A percentile compares a stretch with the other conserved stretches of the same genome.
Evolutionary conservation across 2,797 vertebrate genomes (phyloP).

Genomic region (Gymnoscopelus braueri): DNA sequence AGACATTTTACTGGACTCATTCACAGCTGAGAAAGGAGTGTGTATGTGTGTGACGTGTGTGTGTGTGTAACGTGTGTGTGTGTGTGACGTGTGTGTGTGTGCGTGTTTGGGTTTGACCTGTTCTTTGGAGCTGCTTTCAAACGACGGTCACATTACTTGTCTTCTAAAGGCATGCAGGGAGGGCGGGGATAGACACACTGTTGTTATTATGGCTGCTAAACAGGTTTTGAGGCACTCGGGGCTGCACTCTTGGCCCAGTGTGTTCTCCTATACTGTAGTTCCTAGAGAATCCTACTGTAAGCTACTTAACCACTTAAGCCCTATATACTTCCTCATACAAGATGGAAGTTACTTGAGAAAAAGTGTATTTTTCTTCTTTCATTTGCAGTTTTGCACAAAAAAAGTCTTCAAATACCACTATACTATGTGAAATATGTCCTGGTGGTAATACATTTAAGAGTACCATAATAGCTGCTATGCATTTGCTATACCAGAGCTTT

Average conservation of each 20-base stretch:
- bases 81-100: neutral
- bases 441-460: too few species aligned
- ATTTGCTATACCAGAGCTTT: too few species aligned
- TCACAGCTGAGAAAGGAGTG: constrained; percentile 29
- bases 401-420: too few species aligned
- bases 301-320: constrained; percentile 52
- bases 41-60: constrained; percentile 2
- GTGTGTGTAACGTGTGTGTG: neutral
- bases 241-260: neutral
- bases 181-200: constrained; percentile 32
- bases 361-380: neutral
- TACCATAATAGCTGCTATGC: too few species aligned
- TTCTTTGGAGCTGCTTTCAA: constrained; percentile 63
- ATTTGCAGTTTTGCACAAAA: neutral
- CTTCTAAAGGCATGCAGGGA: constrained; percentile 9
- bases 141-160: constrained; percentile 44
- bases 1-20: neutral
- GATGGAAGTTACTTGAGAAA: neutral
- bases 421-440: too few species aligned
- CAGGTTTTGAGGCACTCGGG: constrained; percentile 60
- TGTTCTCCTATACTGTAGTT: constrained; percentile 24
- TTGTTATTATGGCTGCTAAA: constrained; percentile 53
- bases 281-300: constrained; percentile 31
- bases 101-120: constrained; percentile 60
- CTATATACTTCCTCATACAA: too few species aligned